phyloP scores from a whole-genome alignment of 2,888 invertebrate genomes.

The Artemia sp. region DNA sequence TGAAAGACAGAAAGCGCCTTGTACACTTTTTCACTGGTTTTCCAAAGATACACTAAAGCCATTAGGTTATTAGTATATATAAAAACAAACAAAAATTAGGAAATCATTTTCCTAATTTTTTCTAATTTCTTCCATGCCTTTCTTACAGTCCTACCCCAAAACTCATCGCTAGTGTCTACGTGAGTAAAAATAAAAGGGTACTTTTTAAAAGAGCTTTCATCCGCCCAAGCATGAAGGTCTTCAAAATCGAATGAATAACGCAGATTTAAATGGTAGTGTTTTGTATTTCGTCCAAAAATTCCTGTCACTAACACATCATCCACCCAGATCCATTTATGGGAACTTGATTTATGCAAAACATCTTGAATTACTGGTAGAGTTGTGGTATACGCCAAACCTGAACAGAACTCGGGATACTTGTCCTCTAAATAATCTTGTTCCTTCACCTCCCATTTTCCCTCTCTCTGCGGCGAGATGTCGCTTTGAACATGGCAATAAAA shows the following conservation, averaged over 20 bases:
- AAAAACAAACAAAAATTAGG: background rate
- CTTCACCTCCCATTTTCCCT: constrained; percentile 28
- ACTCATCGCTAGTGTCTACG: constrained; percentile 19
- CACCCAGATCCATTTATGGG: constrained; percentile 35
- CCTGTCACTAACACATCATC: constrained; percentile 39
- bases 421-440: constrained; percentile 27
- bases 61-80: no score
- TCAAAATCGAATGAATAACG: constrained; percentile 27
- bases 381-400: constrained; percentile 30
- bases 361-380: constrained; percentile 25
- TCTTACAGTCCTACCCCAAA: constrained; percentile 10
- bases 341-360: background rate
- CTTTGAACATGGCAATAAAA: constrained; percentile 27
- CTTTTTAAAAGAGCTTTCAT: background rate
- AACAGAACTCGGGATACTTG: constrained; percentile 29
- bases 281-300: constrained; percentile 28
- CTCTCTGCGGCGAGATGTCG: constrained; percentile 13
- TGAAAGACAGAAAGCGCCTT: no score
- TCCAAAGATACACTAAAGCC: no score
- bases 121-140: constrained; percentile 4
- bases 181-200: constrained; percentile 21
- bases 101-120: background rate
- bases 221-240: constrained; percentile 27
- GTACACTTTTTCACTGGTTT: no score
- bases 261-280: constrained; percentile 28